Conservation (phyloP, 2,888 invertebrate species). For the Hemithea aestivaria region DNA sequence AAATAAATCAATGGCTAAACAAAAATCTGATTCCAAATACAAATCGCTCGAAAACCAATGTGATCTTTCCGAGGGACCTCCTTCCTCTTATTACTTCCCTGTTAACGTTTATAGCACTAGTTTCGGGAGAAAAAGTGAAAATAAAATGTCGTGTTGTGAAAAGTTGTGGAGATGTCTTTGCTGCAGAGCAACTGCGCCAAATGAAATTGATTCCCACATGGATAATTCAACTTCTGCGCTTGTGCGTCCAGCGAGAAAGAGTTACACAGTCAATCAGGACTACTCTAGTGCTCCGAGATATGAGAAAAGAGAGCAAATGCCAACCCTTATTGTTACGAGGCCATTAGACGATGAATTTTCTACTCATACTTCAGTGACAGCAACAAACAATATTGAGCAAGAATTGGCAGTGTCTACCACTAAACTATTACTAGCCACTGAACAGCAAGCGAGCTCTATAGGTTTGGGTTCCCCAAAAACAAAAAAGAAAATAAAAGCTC, state of each 20-base stretch:
- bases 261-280: constrained; percentile 51
- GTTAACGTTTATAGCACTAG: constrained; percentile 53
- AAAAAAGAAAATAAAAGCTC: constrained; percentile 27
- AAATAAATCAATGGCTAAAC: constrained; percentile 43
- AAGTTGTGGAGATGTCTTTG: constrained; percentile 47
- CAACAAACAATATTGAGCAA: constrained; percentile 40
- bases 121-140: constrained; percentile 28
- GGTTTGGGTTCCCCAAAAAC: constrained; percentile 21
- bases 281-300: constrained; percentile 17
- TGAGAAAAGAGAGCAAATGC: constrained; percentile 24
- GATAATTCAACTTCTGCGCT: constrained; percentile 53
- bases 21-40: constrained; percentile 46
- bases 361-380: constrained; percentile 28
- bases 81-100: constrained; percentile 40
- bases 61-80: constrained; percentile 29
- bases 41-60: constrained; percentile 47
- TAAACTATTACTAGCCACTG: constrained; percentile 48
- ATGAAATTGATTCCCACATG: constrained; percentile 40
- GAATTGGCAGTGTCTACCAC: constrained; percentile 53
- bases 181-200: constrained; percentile 33
- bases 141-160: constrained; percentile 36
- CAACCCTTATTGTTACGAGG: constrained; percentile 35
- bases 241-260: constrained; percentile 49
- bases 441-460: constrained; percentile 45
- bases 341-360: constrained; percentile 31